Conservation (phyloP, 2,888 invertebrate genomes). For the Papilio elwesi region DNA sequence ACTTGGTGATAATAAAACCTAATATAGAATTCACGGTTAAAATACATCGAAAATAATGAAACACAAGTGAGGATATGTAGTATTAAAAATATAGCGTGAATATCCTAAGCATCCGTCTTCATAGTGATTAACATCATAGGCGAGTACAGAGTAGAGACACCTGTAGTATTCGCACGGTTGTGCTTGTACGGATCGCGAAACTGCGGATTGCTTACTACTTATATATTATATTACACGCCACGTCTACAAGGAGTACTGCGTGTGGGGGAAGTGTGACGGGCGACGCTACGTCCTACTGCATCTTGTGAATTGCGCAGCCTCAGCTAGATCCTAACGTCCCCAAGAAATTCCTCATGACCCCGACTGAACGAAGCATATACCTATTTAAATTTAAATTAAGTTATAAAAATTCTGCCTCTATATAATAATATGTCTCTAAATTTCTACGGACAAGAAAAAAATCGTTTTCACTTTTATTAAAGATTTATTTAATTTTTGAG, state of each 20-base stretch:
- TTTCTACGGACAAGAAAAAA: constrained; percentile 8
- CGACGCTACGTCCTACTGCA: constrained; percentile 50
- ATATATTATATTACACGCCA: constrained; percentile 44
- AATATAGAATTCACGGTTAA: neutral
- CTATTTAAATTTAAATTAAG: constrained; percentile 39
- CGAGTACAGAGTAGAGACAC: constrained; percentile 43
- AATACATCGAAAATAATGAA: neutral
- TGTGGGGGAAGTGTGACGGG: constrained; percentile 49
- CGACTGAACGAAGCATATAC: constrained; percentile 46
- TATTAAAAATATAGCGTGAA: constrained; percentile 24
- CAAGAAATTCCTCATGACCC: constrained; percentile 53
- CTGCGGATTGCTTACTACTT: constrained; percentile 41
- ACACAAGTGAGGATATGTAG: neutral
- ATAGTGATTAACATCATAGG: constrained; percentile 60
- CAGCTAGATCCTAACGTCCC: constrained; percentile 52
- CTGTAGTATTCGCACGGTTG: constrained; percentile 40
- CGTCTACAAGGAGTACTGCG: constrained; percentile 54
- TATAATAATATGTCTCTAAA: too few species aligned
- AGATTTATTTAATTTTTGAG: constrained; percentile 58
- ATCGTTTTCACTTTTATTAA: neutral
- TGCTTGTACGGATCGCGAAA: constrained; percentile 33
- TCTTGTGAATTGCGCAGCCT: constrained; percentile 55
- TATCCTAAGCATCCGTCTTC: constrained; percentile 48
- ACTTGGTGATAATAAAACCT: neutral
- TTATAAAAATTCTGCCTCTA: constrained; percentile 36